Conservation (phyloP, 2,113 vertebrate species). For the Microcebus ravelobensis region DNA sequence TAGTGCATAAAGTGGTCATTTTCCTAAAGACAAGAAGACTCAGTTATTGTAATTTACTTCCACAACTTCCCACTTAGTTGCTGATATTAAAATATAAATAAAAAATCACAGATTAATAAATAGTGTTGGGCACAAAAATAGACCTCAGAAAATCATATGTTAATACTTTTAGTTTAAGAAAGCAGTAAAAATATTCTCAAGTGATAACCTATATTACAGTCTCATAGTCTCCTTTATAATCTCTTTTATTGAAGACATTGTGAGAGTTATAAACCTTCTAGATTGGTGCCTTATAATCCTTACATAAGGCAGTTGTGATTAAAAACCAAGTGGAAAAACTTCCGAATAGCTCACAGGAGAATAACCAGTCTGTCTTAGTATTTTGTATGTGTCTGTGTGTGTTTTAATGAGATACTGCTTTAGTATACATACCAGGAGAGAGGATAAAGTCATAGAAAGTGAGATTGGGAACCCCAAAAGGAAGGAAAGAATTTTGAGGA, state of each 20-base stretch:
- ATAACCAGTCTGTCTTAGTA: not conserved
- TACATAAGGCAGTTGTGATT: constrained; percentile 35
- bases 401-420: constrained; percentile 22
- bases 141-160: constrained; percentile 29
- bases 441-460: constrained; percentile 7
- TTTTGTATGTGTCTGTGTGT: not conserved
- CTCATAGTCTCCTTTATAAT: constrained; percentile 43
- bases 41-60: constrained; percentile 42
- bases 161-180: not conserved
- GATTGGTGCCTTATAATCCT: constrained; percentile 32
- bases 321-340: constrained; percentile 49
- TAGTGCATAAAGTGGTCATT: not conserved
- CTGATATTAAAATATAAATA: constrained; percentile 40
- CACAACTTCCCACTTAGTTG: constrained; percentile 6
- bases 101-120: not conserved
- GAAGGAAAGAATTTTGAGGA: not conserved
- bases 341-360: not conserved
- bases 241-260: constrained; percentile 52
- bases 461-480: not conserved
- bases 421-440: not conserved
- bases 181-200: constrained; percentile 24
- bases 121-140: not conserved
- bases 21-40: not conserved
- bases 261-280: constrained; percentile 44
- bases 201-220: not conserved